Evolutionary conservation across 2,113 vertebrate species (phyloP), one percentile per base, ranked within the genome.

Genomic region (Oreotrochilus melanogaster): DNA sequence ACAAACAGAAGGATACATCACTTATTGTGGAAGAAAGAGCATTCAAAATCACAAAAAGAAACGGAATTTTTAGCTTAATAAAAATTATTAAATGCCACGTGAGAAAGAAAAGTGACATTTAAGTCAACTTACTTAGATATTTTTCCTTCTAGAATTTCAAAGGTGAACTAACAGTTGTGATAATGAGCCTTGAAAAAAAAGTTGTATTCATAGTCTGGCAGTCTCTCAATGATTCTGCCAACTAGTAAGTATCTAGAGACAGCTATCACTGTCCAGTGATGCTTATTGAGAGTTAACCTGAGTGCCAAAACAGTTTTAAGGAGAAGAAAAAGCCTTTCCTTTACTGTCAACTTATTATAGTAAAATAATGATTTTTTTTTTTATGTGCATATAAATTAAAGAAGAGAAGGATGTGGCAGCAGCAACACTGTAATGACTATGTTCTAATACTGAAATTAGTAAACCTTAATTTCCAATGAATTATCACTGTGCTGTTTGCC

Each of bases 1-100:
- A 62, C 35, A 89, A 80, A 39, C 35, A 22, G 19, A 92, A 93
- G n/a, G n/a, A 24, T 22, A 76, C 0, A 2, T 22, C 30, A 16
- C 2, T 43, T 61, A 72, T 3, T 30, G 18, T 35, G 25, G 37
- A 5, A 39, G 4, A 67, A 88, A 70, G 0, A 0, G 1, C 18
- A 27, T 69, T 27, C 27, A 86, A 65, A 86, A 83, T 48, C 45
- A 73, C 42, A 31, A 73, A 42, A 67, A 66, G 7, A 78, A 75
- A 72, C 9, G 3, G 0, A 82, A 33, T 45, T 75, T 14, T 57
- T 53, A 48, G 11, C 33, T 56, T 58, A 64, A 74, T 28, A 39
- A 17, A 51, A 82, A 70, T 76, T 67, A 64, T 24, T 79, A 69
- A 75, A 88, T 65, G 25, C 4, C 43, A 50, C 1, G 2, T 14